Base-by-base conservation (phyloP, 2,888 invertebrate genomes). In the Drosophila stalkeri region DNA sequence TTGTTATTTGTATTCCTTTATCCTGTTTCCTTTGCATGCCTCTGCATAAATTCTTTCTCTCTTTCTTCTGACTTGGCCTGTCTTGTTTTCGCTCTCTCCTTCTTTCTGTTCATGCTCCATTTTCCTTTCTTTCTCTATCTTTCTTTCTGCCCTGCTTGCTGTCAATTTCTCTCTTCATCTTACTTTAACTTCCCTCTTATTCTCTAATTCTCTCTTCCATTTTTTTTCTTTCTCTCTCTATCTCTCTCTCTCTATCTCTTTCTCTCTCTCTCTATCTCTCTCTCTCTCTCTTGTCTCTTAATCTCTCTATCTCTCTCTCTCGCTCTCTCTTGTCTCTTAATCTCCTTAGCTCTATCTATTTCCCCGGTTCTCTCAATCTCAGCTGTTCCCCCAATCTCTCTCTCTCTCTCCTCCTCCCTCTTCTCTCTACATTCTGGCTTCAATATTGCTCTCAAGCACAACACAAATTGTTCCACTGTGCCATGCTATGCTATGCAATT, bases 401-500 rank as follows among this genome's bases (percentile, higher is more conserved):
- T 6, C 27, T 20, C 35, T 51, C 1, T 6, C 12, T 41, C 9
- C 6, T 27, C 27, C 14, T 12, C 27, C 1, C 27, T 6, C 27
- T 6, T 27, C 37, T 35, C 35, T 12, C 7, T 2, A n/a, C 20
- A 12, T 12, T 18, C 35, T 35, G 35, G 5, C 11, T n/a, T 8
- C 16, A 39, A 39, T 2, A 14, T 20, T 20, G 18, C 3, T 11
- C 33, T 14, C 35, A 16, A 1, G 6, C 4, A 44, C n/a, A 37
- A 51, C 23, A 37, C 5, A 9, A 18, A 16, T 77, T 70, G 60
- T 5, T 1, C 23, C 79, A 80, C 70, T 67, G 79, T 79, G 67
- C 69, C 11, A 16, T 11, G 31, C 49, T 6, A n/a, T 18, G 55
- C 72, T 43, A 39, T 64, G 73, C 67, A 81, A 74, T 81, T 81